Evolutionary conservation across 2,797 vertebrate genomes (phyloP).

Genomic region (Circus cinereus): DNA sequence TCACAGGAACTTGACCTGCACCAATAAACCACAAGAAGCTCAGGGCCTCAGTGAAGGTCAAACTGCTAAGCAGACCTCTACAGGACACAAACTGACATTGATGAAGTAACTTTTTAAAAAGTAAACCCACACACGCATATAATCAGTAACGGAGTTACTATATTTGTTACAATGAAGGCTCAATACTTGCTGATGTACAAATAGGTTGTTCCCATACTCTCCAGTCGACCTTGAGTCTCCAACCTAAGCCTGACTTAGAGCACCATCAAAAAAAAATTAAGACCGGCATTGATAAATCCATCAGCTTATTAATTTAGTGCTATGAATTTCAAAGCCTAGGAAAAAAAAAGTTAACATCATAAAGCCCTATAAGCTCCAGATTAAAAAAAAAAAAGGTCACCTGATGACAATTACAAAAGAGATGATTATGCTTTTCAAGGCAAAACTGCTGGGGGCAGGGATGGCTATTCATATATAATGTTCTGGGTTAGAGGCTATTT

Average conservation of each 20-base stretch:
- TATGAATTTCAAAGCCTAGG: background rate
- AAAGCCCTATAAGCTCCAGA: background rate
- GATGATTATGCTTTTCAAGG: constrained; percentile 5
- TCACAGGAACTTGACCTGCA: background rate
- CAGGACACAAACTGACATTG: background rate
- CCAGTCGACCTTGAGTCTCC: background rate
- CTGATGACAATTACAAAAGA: background rate
- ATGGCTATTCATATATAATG: constrained; percentile 2
- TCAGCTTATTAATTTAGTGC: background rate
- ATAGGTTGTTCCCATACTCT: background rate
- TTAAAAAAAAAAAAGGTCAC: background rate
- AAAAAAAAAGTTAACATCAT: background rate
- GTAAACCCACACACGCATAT: background rate
- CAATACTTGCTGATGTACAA: background rate
- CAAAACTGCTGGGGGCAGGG: background rate
- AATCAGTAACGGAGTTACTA: background rate
- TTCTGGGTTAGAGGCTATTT: constrained; percentile 1
- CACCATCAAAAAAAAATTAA: background rate
- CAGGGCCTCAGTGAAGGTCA: background rate
- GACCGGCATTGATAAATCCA: background rate
- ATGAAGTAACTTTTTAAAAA: background rate
- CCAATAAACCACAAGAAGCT: background rate
- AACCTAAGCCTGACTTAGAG: background rate
- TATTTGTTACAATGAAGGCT: background rate
- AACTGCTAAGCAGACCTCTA: background rate